phyloP scores from a whole-genome alignment of 2,888 invertebrate species.

The Dolomedes plantarius region DNA sequence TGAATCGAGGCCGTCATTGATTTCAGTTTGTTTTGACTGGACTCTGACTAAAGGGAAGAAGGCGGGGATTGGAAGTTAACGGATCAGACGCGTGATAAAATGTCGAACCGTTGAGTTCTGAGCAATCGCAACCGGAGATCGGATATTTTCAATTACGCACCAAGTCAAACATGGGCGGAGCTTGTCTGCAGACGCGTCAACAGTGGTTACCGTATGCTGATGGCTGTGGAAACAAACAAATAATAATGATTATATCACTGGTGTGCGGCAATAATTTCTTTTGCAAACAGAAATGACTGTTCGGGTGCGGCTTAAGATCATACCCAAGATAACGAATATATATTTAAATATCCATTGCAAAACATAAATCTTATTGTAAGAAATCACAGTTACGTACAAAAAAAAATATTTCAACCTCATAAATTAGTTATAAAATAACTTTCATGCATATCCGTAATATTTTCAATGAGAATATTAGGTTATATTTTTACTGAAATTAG shows the following conservation, averaged over 20 bases:
- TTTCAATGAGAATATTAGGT: too few species aligned
- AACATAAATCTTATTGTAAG: too few species aligned
- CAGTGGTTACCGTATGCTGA: background rate
- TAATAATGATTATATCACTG: background rate
- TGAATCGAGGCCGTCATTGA: background rate
- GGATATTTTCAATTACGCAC: background rate
- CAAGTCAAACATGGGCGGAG: conserved; percentile 10
- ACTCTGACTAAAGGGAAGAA: background rate
- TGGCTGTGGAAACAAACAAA: background rate
- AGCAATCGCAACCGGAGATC: background rate
- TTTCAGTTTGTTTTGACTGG: conserved; percentile 10
- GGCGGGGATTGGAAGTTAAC: background rate
- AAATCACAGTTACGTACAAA: too few species aligned
- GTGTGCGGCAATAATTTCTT: background rate
- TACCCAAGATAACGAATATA: background rate
- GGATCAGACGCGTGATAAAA: background rate
- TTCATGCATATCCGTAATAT: too few species aligned
- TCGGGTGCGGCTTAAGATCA: background rate
- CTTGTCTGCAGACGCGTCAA: background rate
- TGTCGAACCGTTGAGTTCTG: background rate
- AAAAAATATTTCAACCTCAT: too few species aligned
- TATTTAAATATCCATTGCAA: too few species aligned
- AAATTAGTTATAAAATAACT: too few species aligned
- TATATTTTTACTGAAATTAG: too few species aligned
- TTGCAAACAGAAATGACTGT: background rate